Evolutionary conservation across 2,113 vertebrate genomes (phyloP).

Genomic region (Hiodon alosoides): DNA sequence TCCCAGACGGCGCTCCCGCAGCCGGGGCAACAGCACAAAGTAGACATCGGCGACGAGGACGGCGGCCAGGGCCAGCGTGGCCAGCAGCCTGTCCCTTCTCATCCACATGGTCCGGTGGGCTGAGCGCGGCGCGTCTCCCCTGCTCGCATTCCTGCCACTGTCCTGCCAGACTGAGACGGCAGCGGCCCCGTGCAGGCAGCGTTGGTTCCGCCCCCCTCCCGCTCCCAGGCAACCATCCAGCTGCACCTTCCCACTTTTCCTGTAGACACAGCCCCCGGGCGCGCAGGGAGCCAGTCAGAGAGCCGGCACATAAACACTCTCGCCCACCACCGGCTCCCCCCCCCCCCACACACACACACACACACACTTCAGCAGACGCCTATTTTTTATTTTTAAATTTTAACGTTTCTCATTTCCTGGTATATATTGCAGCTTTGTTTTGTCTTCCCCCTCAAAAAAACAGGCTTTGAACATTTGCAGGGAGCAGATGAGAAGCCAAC

Average conservation of each 20-base stretch:
- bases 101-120: slow-evolving; percentile 39
- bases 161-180: slow-evolving; percentile 22
- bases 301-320: slow-evolving; percentile 26
- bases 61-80: slow-evolving; percentile 63
- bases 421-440: neutral
- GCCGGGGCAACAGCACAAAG: slow-evolving; percentile 78
- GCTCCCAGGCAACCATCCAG: slow-evolving; percentile 49
- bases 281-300: slow-evolving; percentile 19
- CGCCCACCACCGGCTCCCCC: slow-evolving; percentile 7
- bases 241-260: slow-evolving; percentile 47
- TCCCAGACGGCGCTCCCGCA: slow-evolving; percentile 41
- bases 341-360: no score
- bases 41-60: slow-evolving; percentile 77
- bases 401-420: slow-evolving; percentile 2
- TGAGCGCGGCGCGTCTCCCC: slow-evolving; percentile 19
- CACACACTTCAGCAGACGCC: no score
- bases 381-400: slow-evolving; percentile 6
- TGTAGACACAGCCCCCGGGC: slow-evolving; percentile 34
- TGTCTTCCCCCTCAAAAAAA: slow-evolving; percentile 18
- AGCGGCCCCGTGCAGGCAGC: neutral
- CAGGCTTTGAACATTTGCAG: slow-evolving; percentile 33
- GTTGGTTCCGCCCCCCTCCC: slow-evolving; percentile 24
- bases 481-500: slow-evolving; percentile 35
- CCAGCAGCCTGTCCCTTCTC: slow-evolving; percentile 72
- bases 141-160: slow-evolving; percentile 17